Base-by-base conservation (phyloP, 2,797 vertebrate species). In the Karalla daura region DNA sequence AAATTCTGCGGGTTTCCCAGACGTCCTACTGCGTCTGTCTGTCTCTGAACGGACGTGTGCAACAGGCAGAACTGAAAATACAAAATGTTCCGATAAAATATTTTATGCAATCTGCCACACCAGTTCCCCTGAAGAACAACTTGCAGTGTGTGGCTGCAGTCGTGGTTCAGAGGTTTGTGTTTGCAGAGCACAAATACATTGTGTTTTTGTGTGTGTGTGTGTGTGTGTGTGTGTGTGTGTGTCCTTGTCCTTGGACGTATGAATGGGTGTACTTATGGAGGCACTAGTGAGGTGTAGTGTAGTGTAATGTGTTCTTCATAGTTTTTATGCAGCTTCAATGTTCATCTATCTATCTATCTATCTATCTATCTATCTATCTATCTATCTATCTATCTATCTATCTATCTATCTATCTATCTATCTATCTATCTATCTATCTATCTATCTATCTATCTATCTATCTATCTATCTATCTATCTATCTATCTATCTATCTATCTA, bases 1-100 rank as follows among this genome's bases (percentile, higher is more conserved):
- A 74, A 12, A 51, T 69, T 65, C 28, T 70, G 40, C 33, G 56
- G n/a, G 13, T 78, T 82, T 69, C 28, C 40, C 46, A 6, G 46
- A 47, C 17, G 20, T 39, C 63, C 12, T 35, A 4, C 28, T 30
- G 28, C 5, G 10, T 5, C 28, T 5, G 5, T 30, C 28, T 10
- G 5, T 30, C n/a, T n/a, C n/a, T n/a, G n/a, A n/a, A n/a, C n/a
- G n/a, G n/a, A n/a, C n/a, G n/a, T n/a, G n/a, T n/a, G 30, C 61
- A 61, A 36, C 15, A 27, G 18, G 21, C 23, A 27, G 14, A 70
- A 75, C 30, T 1, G 5, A 49, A 37, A 25, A 15, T n/a, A 39
- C 9, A 37, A 21, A 13, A 51, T 37, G 36, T 21, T 17, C 7
- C 3, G n/a, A 30, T 43, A 51, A 2, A 0, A n/a, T 32, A 13